A percentile compares a stretch with the other conserved stretches of the same genome.
phyloP scores from a whole-genome alignment of 2,888 invertebrate genomes.

The Athrips mouffetella region DNA sequence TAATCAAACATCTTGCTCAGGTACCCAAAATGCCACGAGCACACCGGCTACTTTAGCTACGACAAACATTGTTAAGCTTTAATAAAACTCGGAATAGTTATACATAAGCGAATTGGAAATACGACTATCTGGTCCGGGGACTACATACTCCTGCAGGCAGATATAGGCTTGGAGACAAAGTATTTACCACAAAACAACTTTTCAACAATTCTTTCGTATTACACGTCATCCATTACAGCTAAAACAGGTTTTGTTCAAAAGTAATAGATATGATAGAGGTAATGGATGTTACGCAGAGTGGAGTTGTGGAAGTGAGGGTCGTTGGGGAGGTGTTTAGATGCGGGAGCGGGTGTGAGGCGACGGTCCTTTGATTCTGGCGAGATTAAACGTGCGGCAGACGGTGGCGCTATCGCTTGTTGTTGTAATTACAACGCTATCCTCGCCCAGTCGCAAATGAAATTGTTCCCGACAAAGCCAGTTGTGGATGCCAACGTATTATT shows the following conservation, averaged over 20 bases:
- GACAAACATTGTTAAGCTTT: slow-evolving; percentile 60
- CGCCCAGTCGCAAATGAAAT: slow-evolving; percentile 78
- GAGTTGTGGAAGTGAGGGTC: slow-evolving; percentile 30
- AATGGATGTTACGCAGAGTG: slow-evolving; percentile 34
- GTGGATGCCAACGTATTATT: slow-evolving; percentile 67
- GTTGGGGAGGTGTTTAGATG: slow-evolving; percentile 46
- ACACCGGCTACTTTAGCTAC: slow-evolving; percentile 17
- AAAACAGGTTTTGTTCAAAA: not conserved
- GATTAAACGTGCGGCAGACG: slow-evolving; percentile 79
- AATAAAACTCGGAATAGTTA: slow-evolving; percentile 67
- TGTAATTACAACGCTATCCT: slow-evolving; percentile 78
- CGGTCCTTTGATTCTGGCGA: slow-evolving; percentile 76
- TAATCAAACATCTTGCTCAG: too few relatives aligned
- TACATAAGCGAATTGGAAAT: slow-evolving; percentile 64
- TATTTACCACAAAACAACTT: slow-evolving; percentile 51
- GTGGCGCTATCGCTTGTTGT: slow-evolving; percentile 79
- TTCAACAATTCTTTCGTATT: slow-evolving; percentile 35
- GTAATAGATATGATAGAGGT: slow-evolving; percentile 20
- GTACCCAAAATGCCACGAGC: not conserved
- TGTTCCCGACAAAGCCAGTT: slow-evolving; percentile 75
- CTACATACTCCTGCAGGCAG: slow-evolving; percentile 64
- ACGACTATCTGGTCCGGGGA: slow-evolving; percentile 70
- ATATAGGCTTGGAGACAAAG: slow-evolving; percentile 71
- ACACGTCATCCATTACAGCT: not conserved
- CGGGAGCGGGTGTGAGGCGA: slow-evolving; percentile 67